Percentiles rank a stretch among this genome's conserved stretches.
Evolutionary conservation across 2,888 invertebrate species (phyloP).

Genomic region (Eudemis profundana): DNA sequence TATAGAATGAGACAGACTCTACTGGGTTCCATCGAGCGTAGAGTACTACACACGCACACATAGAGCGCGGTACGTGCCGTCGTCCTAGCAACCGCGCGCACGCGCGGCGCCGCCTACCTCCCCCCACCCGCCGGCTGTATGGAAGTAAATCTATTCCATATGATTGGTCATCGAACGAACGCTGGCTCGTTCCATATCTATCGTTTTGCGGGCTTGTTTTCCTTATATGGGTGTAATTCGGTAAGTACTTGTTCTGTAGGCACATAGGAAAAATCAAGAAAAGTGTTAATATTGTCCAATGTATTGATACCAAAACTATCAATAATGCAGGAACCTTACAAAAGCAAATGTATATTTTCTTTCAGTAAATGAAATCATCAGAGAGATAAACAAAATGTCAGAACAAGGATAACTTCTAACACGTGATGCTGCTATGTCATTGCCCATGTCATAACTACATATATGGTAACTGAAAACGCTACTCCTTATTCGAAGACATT

Average conservation of each 20-base stretch:
- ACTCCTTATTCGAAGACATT: too few relatives aligned
- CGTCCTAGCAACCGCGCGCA: conserved; percentile 86
- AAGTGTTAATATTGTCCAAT: neutral
- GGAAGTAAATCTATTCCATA: conserved; percentile 62
- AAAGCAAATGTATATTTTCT: neutral
- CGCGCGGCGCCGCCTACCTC: conserved; percentile 82
- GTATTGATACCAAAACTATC: neutral
- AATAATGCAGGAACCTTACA: neutral
- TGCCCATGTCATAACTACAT: too few relatives aligned
- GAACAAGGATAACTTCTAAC: too few relatives aligned
- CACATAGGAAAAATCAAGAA: conserved; percentile 25
- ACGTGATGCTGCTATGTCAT: too few relatives aligned
- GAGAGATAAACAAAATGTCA: too few relatives aligned
- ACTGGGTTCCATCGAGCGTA: conserved; percentile 19
- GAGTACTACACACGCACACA: conserved; percentile 64
- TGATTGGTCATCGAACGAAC: conserved; percentile 66
- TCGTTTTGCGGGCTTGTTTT: conserved; percentile 25
- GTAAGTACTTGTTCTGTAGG: conserved; percentile 1
- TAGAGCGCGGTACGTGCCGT: conserved; percentile 82
- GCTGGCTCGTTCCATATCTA: conserved; percentile 32
- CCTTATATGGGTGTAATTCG: conserved; percentile 28
- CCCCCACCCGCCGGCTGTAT: conserved; percentile 53
- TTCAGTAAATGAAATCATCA: neutral
- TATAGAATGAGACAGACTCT: neutral
- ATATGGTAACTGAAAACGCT: too few relatives aligned